Base-by-base conservation (phyloP, 2,797 vertebrate species). In the Petrocephalus sullivani region DNA sequence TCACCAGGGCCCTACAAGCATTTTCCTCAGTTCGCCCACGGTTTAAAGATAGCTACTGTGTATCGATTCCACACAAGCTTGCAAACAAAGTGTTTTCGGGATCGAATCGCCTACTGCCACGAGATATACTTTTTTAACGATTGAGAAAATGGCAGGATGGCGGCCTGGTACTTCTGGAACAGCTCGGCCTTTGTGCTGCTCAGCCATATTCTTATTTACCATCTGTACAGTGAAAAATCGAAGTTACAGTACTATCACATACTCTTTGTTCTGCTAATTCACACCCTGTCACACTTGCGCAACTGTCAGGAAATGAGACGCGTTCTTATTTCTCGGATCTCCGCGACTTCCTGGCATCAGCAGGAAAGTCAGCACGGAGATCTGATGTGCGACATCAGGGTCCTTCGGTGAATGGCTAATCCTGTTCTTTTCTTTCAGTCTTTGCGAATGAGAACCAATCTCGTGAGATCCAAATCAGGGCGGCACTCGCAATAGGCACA, bases 311-410 rank as follows among this genome's bases (percentile, higher is more conserved):
- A 67, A 81, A 86, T 86, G 2, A 46, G 82, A 54, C 14, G 16
- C 4, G 12, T 83, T 87, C 14, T 67, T 64, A 51, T 82, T 83
- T 67, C 85, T 87, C 60, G 54, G 60, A 87, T 87, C 51, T 89
- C 75, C n/a, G 33, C 14, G 54, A 84, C 41, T 85, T 51, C 37
- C n/a, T 58, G 33, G 28, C 21, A 58, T 86, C 56, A 46, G 54
- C 56, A 60, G 28, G 23, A 46, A 86, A 60, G 56, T 58, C 56
- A 5, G 16, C 19, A 1, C 16, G 56, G 5, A 60, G 53, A 86
- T 51, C 46, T n/a, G 53, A 54, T 49, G 56, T 60, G 56, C 7
- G 4, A 60, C 54, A 60, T 23, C n/a, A 21, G 51, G n/a, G 10
- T 84, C 8, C 33, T 37, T 54, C 12, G 46, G 1, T 19, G 16